These are phyloP conservation scores for Geopemphigus sp. DNA, from an alignment of 1,140 invertebrate genomes.

Conservation along the genomic window DNA sequence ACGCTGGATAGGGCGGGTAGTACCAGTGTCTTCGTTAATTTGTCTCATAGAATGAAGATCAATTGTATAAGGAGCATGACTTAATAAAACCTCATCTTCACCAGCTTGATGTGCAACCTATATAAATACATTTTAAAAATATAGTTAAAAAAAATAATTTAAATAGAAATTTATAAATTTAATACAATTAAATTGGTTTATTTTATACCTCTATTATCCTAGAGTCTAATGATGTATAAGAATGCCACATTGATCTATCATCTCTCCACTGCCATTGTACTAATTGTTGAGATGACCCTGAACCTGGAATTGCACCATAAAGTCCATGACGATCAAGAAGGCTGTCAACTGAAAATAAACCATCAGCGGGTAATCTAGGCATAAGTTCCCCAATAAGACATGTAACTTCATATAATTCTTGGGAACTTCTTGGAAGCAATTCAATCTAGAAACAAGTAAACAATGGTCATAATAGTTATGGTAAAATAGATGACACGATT, in stretches of 20 bases:
- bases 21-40: conserved; percentile 96
- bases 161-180: no score
- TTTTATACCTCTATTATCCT: conserved; percentile 73
- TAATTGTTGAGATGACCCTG: conserved; percentile 63
- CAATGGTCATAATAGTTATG: background rate
- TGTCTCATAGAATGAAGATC: conserved; percentile 97
- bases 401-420: conserved; percentile 95
- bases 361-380: conserved; percentile 88
- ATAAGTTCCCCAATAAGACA: conserved; percentile 93
- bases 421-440: conserved; percentile 82
- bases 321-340: conserved; percentile 60
- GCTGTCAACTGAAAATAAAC: conserved; percentile 88
- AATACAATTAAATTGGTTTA: no score
- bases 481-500: no score
- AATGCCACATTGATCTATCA: conserved; percentile 72
- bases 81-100: conserved; percentile 91
- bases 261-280: conserved; percentile 96
- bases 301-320: conserved; percentile 45
- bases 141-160: no score
- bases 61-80: conserved; percentile 89
- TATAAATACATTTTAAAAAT: conserved; percentile 52
- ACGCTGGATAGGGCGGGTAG: conserved; percentile 84
- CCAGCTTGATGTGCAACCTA: conserved; percentile 88
- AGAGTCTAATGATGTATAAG: conserved; percentile 71
- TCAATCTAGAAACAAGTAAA: conserved; percentile 64